phyloP scores from a whole-genome alignment of 2,888 invertebrate species.

The Heliconius erato region DNA sequence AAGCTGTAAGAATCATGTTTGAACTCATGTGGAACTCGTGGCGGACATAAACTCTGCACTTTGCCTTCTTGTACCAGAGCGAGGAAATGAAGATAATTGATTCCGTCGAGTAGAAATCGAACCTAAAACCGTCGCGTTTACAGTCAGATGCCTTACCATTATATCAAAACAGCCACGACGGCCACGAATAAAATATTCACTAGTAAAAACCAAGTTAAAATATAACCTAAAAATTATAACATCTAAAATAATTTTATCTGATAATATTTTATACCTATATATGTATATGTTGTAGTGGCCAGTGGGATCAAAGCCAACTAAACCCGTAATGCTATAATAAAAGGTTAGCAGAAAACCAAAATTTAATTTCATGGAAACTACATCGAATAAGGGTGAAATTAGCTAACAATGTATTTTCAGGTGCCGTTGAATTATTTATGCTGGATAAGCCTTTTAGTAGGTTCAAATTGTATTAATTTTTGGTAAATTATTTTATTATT shows the following conservation, averaged over 20 bases:
- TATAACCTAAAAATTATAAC: background rate
- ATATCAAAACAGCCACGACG: no score
- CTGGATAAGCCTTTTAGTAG: slow-evolving; percentile 36
- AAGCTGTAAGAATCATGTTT: background rate
- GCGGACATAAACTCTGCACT: no score
- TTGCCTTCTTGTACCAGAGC: background rate
- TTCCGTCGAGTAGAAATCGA: no score
- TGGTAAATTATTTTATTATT: no score
- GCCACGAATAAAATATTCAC: background rate
- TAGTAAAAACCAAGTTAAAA: no score
- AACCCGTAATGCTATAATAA: slow-evolving; percentile 51
- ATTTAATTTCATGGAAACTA: slow-evolving; percentile 60
- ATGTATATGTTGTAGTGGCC: background rate
- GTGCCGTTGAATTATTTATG: slow-evolving; percentile 24
- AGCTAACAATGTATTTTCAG: slow-evolving; percentile 56
- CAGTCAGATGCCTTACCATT: no score
- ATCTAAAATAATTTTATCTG: slow-evolving; percentile 16
- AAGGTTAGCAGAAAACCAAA: slow-evolving; percentile 56
- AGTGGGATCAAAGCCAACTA: slow-evolving; percentile 44
- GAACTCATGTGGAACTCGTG: background rate
- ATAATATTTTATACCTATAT: background rate
- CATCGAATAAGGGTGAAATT: slow-evolving; percentile 57
- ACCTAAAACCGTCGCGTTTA: no score
- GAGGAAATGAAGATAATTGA: background rate
- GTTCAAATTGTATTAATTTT: background rate